Percentiles rank a stretch among this genome's conserved stretches.
Evolutionary conservation across 1,140 invertebrate genomes (phyloP).

Genomic region (Drosophila hydei): DNA sequence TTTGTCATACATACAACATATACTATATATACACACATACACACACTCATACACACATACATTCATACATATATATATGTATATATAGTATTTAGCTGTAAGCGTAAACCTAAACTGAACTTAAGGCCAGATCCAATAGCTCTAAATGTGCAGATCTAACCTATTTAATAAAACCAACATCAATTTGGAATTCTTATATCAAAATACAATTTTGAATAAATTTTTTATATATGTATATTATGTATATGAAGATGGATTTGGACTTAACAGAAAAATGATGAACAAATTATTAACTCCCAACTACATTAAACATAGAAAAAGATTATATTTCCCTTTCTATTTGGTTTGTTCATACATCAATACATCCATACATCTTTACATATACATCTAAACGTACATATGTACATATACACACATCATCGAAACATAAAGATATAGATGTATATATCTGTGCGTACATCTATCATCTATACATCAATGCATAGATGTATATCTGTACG

Average conservation of each 20-base stretch:
- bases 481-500: constrained; percentile 22
- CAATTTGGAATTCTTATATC: constrained; percentile 69
- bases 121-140: constrained; percentile 29
- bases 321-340: not conserved
- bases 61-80: not conserved
- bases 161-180: constrained; percentile 56
- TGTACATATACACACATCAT: too few relatives aligned
- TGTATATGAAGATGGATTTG: constrained; percentile 26
- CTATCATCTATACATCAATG: not conserved
- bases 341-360: not conserved
- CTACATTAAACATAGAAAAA: not conserved
- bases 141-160: constrained; percentile 39
- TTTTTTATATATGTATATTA: constrained; percentile 35
- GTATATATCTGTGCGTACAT: too few relatives aligned
- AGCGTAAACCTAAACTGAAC: constrained; percentile 25
- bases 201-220: constrained; percentile 79
- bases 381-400: too few relatives aligned
- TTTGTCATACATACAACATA: constrained; percentile 56
- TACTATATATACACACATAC: constrained; percentile 33
- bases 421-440: too few relatives aligned
- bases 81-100: not conserved
- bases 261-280: constrained; percentile 7
- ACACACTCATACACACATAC: constrained; percentile 12
- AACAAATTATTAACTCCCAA: not conserved
- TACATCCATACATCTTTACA: too few relatives aligned